Conservation (phyloP, 2,797 vertebrate genomes). For the Philypnodon macrostomus region DNA sequence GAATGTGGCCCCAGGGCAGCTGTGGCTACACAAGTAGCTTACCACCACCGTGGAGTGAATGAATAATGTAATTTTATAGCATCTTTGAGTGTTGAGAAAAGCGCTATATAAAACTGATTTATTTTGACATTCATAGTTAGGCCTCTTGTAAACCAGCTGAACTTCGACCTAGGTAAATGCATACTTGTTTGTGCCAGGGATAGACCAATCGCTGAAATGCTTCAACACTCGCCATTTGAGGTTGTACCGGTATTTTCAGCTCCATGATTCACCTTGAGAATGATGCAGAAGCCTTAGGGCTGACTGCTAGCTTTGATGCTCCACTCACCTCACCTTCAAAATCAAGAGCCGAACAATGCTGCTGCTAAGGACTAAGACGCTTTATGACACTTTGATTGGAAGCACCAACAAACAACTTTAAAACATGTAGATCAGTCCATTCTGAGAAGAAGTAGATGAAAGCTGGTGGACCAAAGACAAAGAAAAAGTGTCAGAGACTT, state of each 20-base stretch:
- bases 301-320: conserved; percentile 71
- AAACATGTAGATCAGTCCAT: conserved; percentile 70
- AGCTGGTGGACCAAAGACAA: conserved; percentile 65
- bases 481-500: conserved; percentile 69
- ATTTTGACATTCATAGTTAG: too few relatives aligned
- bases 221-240: conserved; percentile 39
- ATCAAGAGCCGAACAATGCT: conserved; percentile 37
- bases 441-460: conserved; percentile 67
- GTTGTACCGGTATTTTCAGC: conserved; percentile 10
- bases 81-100: too few relatives aligned
- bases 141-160: too few relatives aligned
- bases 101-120: too few relatives aligned
- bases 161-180: conserved; percentile 14
- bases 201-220: conserved; percentile 11
- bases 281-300: conserved; percentile 49
- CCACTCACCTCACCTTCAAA: conserved; percentile 67
- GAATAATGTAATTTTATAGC: too few relatives aligned
- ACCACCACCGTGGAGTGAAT: too few relatives aligned
- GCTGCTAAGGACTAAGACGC: conserved; percentile 54
- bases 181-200: conserved; percentile 33
- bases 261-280: conserved; percentile 42
- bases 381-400: conserved; percentile 65
- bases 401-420: conserved; percentile 64
- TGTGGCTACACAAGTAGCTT: too few relatives aligned
- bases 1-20: too few relatives aligned